Conservation (phyloP, 2,888 invertebrate species). For the Hemithea aestivaria region DNA sequence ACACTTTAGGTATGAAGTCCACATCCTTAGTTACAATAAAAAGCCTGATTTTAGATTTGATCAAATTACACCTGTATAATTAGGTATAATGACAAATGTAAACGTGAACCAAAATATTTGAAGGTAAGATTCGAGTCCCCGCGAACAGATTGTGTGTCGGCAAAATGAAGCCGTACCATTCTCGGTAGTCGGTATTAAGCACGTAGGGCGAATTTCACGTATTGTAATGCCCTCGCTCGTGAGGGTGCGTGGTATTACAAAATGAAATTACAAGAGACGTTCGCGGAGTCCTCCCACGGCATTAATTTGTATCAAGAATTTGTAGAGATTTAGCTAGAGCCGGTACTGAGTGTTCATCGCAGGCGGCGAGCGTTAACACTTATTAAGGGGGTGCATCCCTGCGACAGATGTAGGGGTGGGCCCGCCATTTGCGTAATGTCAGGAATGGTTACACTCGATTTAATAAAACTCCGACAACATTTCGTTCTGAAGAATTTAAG, state of each 20-base stretch:
- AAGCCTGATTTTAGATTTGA: too few relatives aligned
- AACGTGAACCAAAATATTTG: slow-evolving; percentile 4
- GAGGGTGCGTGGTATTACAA: slow-evolving; percentile 53
- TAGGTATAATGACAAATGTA: too few relatives aligned
- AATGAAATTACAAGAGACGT: slow-evolving; percentile 71
- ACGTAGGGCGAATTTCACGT: slow-evolving; percentile 38
- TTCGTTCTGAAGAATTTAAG: slow-evolving; percentile 78
- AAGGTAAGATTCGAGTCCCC: slow-evolving; percentile 12
- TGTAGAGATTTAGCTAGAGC: slow-evolving; percentile 77
- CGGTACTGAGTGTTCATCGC: slow-evolving; percentile 70
- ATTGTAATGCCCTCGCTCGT: slow-evolving; percentile 41
- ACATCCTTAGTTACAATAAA: too few relatives aligned
- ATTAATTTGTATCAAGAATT: slow-evolving; percentile 80
- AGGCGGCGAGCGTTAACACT: slow-evolving; percentile 78
- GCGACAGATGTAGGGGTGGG: slow-evolving; percentile 79
- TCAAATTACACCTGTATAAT: too few relatives aligned
- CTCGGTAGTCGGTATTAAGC: slow-evolving; percentile 29
- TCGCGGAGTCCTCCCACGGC: slow-evolving; percentile 60
- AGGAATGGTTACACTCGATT: slow-evolving; percentile 79
- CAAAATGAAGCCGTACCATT: slow-evolving; percentile 30
- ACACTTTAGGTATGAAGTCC: too few relatives aligned
- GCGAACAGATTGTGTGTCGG: slow-evolving; percentile 14
- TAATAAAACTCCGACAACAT: slow-evolving; percentile 78
- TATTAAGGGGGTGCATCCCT: slow-evolving; percentile 79
- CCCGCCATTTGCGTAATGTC: slow-evolving; percentile 77